phyloP scores from a whole-genome alignment of 2,113 vertebrate species.

The Amphilophus citrinellus region DNA sequence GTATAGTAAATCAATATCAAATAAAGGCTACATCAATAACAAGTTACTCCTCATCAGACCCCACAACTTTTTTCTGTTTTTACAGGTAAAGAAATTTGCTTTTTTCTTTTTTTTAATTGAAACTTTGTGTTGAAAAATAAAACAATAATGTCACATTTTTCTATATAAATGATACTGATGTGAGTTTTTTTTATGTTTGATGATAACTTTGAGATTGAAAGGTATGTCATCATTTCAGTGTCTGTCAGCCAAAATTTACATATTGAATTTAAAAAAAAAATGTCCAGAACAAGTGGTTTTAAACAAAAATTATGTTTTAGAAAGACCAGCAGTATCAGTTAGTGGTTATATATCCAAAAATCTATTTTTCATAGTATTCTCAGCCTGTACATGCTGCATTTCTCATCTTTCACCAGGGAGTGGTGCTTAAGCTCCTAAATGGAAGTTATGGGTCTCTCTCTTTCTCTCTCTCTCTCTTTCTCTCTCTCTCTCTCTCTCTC shows the following conservation, averaged over 20 bases:
- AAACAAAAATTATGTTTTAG: not conserved
- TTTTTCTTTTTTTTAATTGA: not conserved
- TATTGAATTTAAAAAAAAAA: not conserved
- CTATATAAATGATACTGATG: not conserved
- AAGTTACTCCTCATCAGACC: not conserved
- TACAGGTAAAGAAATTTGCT: not conserved
- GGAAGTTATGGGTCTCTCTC: not conserved
- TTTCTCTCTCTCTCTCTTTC: not conserved
- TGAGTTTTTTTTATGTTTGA: not conserved
- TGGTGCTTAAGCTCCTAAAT: constrained; percentile 69
- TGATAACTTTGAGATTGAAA: not conserved
- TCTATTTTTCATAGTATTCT: not conserved
- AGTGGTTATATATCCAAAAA: not conserved
- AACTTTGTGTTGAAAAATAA: too few relatives aligned
- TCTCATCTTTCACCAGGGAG: constrained; percentile 65
- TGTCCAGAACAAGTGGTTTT: not conserved
- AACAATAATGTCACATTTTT: not conserved
- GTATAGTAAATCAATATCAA: not conserved
- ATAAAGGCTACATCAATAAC: not conserved
- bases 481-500: too few relatives aligned
- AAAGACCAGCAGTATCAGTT: not conserved
- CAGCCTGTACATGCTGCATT: constrained; percentile 42
- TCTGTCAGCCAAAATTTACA: not conserved
- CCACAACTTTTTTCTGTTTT: not conserved
- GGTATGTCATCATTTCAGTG: not conserved